Evolutionary conservation across 1,140 invertebrate species (phyloP), one percentile per base, ranked within the genome.

Genomic region (Tetragonula clypearis): DNA sequence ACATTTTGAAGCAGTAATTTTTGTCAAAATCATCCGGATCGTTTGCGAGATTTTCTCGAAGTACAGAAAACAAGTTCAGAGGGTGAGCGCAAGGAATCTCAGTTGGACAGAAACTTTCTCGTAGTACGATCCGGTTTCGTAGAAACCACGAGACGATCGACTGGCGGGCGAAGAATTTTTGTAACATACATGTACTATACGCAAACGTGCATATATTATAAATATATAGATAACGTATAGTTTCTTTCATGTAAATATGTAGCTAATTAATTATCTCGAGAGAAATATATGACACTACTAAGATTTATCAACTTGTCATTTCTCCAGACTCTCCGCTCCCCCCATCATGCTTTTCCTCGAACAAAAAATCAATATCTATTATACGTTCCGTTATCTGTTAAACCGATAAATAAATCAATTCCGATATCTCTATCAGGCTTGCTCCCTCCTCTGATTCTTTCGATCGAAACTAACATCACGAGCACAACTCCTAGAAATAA

Each of bases 211-310:
- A n/a, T 62, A 62, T 23, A 62, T n/a, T n/a, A 62, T 76, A 79
- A 72, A 86, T 86, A 88, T 81, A 86, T 62, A 79, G 81, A 85
- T 68, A 26, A 87, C 23, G 35, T 81, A 79, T 74, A 68, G 49
- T 85, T 85, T 82, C 87, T 73, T 90, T 86, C 88, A 68, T 92
- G 92, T 93, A 94, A 93, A 94, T 93, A 94, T 91, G 88, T 92
- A 93, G 90, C 84, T 90, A 92, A 91, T 88, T 84, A 85, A 89
- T 86, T 73, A 88, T 86, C 82, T 85, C 87, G 73, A 88, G 80
- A 85, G 81, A 91, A 92, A 92, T 90, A 92, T 88, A 92, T 87
- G 83, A 87, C 58, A 80, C 86, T 82, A 88, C n/a, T n/a, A 77
- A 79, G 60, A 86, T 56, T 15, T 53, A 53, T 15, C 19, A 71